Percentiles rank a stretch among this genome's conserved stretches.
Conservation (phyloP, 2,113 vertebrate genomes). For the Poeciliopsis occidentalis region DNA sequence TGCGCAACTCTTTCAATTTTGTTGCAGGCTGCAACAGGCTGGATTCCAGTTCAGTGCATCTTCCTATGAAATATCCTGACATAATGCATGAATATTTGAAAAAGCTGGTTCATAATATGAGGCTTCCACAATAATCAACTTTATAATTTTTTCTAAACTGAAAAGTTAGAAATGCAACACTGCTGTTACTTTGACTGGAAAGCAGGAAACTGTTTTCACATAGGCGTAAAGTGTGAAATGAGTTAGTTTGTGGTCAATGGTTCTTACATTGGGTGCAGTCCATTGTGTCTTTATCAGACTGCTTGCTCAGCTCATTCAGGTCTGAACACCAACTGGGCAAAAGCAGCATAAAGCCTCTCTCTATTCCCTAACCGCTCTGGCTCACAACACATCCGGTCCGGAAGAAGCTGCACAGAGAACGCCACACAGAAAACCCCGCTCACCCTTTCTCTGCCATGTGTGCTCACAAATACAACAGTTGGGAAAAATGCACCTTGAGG, state of each 20-base stretch:
- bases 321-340: constrained; percentile 16
- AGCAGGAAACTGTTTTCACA: background rate
- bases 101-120: background rate
- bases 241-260: background rate
- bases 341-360: constrained; percentile 60
- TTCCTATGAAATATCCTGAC: too few species aligned
- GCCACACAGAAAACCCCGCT: constrained; percentile 44
- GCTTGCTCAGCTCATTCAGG: constrained; percentile 35
- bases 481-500: constrained; percentile 58
- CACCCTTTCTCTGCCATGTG: constrained; percentile 6
- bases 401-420: constrained; percentile 24
- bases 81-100: background rate
- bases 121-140: background rate
- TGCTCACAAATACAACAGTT: constrained; percentile 16
- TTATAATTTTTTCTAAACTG: background rate
- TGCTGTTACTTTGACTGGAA: background rate
- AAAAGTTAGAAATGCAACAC: background rate
- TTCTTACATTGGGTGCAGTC: constrained; percentile 6
- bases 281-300: constrained; percentile 29
- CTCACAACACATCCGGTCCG: constrained; percentile 58
- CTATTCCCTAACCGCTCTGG: constrained; percentile 35
- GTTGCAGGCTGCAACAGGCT: too few species aligned
- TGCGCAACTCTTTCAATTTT: too few species aligned
- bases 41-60: too few species aligned
- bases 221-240: background rate